phyloP scores from a whole-genome alignment of 2,888 invertebrate species.

The Netelia melanura region DNA sequence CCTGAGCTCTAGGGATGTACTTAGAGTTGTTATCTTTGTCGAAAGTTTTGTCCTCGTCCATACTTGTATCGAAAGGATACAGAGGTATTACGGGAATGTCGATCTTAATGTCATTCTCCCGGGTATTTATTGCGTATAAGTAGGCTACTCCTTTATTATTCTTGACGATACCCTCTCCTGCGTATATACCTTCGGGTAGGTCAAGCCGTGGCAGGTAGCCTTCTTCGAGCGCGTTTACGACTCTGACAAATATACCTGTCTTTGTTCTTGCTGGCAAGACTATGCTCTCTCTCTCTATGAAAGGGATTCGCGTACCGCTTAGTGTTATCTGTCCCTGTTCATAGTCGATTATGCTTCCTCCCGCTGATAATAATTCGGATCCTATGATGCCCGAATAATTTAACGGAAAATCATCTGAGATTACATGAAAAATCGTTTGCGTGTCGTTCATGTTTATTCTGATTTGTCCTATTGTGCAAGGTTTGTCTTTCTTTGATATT shows the following conservation, averaged over 20 bases:
- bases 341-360: conserved; percentile 7
- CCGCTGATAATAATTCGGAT: conserved; percentile 31
- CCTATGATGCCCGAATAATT: background rate
- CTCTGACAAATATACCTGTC: no score
- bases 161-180: no score
- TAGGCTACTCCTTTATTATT: no score
- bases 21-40: background rate
- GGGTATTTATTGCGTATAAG: no score
- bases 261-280: background rate
- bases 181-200: no score
- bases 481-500: conserved; percentile 13
- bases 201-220: no score
- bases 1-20: background rate
- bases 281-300: conserved; percentile 17
- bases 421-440: conserved; percentile 12
- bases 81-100: background rate
- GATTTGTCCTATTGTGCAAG: conserved; percentile 28
- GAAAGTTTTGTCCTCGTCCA: background rate
- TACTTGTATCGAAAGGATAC: conserved; percentile 29
- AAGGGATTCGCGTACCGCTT: background rate
- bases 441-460: conserved; percentile 3
- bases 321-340: background rate
- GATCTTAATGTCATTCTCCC: background rate
- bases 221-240: no score
- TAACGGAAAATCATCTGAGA: conserved; percentile 38